Conservation (phyloP, 2,113 vertebrate species). For the Melanerpes formicivorus region DNA sequence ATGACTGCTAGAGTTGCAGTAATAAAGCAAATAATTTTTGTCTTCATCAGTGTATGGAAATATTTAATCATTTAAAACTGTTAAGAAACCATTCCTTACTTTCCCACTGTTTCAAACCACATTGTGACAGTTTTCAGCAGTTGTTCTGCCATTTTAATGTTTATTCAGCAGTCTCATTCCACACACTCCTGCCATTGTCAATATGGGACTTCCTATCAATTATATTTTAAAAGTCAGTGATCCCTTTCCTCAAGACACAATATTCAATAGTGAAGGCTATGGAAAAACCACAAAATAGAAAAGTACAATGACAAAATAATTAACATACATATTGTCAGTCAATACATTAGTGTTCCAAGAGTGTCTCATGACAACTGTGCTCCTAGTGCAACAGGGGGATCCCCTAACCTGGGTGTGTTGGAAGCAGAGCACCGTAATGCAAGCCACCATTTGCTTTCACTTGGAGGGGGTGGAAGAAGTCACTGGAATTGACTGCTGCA, state of each 20-base stretch:
- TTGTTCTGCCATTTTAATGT: background rate
- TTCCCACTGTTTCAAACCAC: background rate
- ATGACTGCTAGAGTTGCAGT: background rate
- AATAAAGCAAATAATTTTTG: background rate
- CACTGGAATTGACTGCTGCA: no score
- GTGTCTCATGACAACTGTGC: background rate
- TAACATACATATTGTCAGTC: background rate
- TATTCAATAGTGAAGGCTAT: background rate
- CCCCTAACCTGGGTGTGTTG: no score
- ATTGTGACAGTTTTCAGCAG: background rate
- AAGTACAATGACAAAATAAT: background rate
- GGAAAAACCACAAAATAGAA: background rate
- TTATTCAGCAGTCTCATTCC: background rate
- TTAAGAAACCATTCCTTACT: background rate
- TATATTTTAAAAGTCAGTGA: background rate
- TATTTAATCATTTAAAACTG: background rate
- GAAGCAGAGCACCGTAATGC: no score
- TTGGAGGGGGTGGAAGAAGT: no score
- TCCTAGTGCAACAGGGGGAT: no score
- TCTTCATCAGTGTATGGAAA: background rate
- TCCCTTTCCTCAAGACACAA: background rate
- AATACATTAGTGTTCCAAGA: background rate
- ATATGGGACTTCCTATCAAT: background rate
- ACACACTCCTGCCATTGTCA: background rate
- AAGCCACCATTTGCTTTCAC: no score